phyloP scores from a whole-genome alignment of 2,797 vertebrate genomes.

The Ficedula albicollis region DNA sequence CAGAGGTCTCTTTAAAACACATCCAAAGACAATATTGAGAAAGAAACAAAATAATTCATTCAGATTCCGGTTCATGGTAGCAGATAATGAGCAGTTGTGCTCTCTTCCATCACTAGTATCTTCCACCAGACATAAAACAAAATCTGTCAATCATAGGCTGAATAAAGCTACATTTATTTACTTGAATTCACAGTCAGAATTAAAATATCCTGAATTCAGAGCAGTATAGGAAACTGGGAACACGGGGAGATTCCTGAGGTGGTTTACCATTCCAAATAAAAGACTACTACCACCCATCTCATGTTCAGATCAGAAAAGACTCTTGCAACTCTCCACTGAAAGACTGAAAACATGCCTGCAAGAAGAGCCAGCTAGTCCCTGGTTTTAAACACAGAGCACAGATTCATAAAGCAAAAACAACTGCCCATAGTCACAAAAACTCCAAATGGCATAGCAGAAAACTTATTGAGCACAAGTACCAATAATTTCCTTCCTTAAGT shows the following conservation, averaged over 20 bases:
- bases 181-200: not conserved
- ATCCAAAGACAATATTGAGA: not conserved
- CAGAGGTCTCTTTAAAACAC: not conserved
- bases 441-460: not conserved
- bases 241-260: not conserved
- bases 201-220: not conserved
- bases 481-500: not conserved
- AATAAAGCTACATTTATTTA: not conserved
- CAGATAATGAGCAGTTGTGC: not conserved
- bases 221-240: not conserved
- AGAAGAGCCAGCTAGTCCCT: not conserved
- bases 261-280: not conserved
- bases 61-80: not conserved
- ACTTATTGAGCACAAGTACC: not conserved
- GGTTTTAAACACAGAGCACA: not conserved
- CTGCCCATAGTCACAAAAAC: not conserved
- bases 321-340: not conserved
- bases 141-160: not conserved
- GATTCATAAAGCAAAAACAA: not conserved
- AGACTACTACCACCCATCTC: not conserved
- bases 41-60: not conserved
- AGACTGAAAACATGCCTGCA: not conserved
- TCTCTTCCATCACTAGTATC: not conserved
- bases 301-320: not conserved
- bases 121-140: not conserved